These are phyloP conservation scores for Redunca redunca DNA, from an alignment of 2,113 vertebrate species.

Conservation along the genomic window DNA sequence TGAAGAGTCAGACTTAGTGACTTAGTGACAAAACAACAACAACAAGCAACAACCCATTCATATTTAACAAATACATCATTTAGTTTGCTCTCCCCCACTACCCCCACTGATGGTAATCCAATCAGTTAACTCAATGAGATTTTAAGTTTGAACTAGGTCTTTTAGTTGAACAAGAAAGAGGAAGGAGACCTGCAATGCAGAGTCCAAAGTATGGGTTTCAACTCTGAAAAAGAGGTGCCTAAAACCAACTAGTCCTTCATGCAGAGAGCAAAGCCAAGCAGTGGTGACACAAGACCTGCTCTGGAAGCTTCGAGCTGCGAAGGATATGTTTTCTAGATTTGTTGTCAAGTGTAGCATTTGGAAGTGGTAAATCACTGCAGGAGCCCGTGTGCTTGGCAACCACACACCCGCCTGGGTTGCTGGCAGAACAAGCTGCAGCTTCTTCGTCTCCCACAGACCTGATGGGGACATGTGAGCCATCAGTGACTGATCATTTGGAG, in stretches of 20 bases:
- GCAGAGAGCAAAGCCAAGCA: not conserved
- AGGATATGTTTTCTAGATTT: constrained; percentile 37
- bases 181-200: not conserved
- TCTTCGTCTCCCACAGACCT: constrained; percentile 58
- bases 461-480: constrained; percentile 65
- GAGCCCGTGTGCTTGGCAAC: constrained; percentile 53
- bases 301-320: constrained; percentile 40
- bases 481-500: constrained; percentile 74
- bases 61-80: not conserved
- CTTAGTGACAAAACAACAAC: not conserved
- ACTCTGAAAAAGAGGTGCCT: not conserved
- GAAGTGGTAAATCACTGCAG: constrained; percentile 64
- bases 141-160: not conserved
- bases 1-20: not conserved
- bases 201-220: not conserved
- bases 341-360: constrained; percentile 67
- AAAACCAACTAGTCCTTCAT: not conserved
- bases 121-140: not conserved
- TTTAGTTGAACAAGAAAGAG: not conserved
- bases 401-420: constrained; percentile 47
- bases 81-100: not conserved
- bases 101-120: not conserved
- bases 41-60: not conserved
- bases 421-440: constrained; percentile 55
- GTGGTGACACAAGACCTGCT: not conserved